Evolutionary conservation across 1,140 invertebrate species (phyloP).

Genomic region (Lepidurus couesii): DNA sequence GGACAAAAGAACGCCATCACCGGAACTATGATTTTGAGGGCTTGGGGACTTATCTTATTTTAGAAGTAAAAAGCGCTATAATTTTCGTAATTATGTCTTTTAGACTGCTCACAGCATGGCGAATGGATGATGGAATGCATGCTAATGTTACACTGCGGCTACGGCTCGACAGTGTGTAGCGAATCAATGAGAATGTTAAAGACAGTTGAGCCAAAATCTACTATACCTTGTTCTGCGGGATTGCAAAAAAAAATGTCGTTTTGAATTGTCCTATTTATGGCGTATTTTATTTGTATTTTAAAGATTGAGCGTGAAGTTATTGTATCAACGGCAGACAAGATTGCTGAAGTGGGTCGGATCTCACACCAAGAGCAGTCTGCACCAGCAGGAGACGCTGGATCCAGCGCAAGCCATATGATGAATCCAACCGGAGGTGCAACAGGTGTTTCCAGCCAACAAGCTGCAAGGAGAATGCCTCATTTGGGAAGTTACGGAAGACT

Average conservation of each 20-base stretch:
- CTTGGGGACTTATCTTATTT: not conserved
- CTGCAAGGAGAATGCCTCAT: not conserved
- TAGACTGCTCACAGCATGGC: not conserved
- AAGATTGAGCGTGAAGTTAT: constrained; percentile 32
- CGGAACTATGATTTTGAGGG: not conserved
- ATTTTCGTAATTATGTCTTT: not conserved
- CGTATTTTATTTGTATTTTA: not conserved
- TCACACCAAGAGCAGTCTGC: not conserved
- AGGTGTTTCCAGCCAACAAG: constrained; percentile 8
- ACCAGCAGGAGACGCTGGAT: constrained; percentile 22
- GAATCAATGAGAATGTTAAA: not conserved
- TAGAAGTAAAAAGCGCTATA: not conserved
- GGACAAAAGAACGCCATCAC: not conserved
- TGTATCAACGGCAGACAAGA: constrained; percentile 31
- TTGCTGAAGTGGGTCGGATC: constrained; percentile 33
- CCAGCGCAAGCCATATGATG: not conserved
- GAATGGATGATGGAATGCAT: not conserved
- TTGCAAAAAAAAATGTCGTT: not conserved
- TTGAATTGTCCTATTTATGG: not conserved
- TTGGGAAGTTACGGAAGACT: constrained; percentile 4
- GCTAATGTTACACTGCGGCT: not conserved
- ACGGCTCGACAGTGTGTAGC: not conserved
- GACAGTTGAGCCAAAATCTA: not conserved
- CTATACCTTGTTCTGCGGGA: no score
- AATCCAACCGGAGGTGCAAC: constrained; percentile 6